Base-by-base conservation (phyloP, 2,797 vertebrate genomes). In the Chelmon rostratus region DNA sequence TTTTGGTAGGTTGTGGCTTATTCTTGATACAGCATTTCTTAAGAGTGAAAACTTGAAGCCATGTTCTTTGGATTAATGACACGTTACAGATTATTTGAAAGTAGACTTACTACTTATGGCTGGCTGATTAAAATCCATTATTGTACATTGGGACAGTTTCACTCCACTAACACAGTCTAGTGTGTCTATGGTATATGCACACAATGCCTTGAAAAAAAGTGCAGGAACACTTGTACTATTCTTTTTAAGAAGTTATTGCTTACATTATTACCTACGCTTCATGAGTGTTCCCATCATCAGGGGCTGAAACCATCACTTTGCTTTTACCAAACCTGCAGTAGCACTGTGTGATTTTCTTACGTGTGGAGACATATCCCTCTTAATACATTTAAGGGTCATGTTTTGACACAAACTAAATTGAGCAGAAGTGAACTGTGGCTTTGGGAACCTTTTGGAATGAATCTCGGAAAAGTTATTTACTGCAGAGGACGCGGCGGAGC, bases 381-480 rank as follows among this genome's bases (percentile, higher is more conserved):
- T 23, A 33, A 73, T 44, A 18, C 49, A 44, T 82, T 73, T 57
- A 33, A 28, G 54, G 70, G 54, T 76, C 28, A 12, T 8, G 31
- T 54, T 78, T 38, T 75, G 83, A 86, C 81, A 70, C 47, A 28
- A 73, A 73, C 73, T 49, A 82, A 69, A 88, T 80, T 65, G 79
- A 83, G 73, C 79, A 82, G 64, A 84, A 84, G 54, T 62, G 54
- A 86, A 79, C 68, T 44, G 75, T 18, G 59, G 50, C 76, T 74
- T 52, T 4, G 9, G 65, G 35, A 82, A 86, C 49, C 66, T 67
- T 75, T 66, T 57, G 72, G 65, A 83, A 66, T 69, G 62, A 82
- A 81, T 84, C 64, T 71, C 19, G 13, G 50, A 73, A 79, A 80
- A 63, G 69, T 79, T 77, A 69, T 86, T 88, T 82, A 82, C 81